Conservation (phyloP, 2,888 invertebrate genomes). For the Parasteatoda lunata region DNA sequence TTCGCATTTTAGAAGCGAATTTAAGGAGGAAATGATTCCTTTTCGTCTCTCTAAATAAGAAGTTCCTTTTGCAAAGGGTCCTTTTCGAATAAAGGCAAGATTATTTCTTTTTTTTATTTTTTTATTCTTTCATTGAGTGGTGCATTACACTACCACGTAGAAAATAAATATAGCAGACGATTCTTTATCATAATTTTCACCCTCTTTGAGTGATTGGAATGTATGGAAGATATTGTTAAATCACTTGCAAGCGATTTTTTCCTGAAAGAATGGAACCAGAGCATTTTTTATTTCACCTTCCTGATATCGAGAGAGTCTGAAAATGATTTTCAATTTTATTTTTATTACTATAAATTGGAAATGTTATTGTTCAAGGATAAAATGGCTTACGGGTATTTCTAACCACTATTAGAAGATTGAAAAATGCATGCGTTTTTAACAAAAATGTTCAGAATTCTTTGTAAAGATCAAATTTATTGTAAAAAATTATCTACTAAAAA, state of each 20-base stretch:
- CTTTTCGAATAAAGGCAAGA: background rate
- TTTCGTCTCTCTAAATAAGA: slow-evolving; percentile 26
- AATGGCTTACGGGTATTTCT: no score
- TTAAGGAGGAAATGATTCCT: slow-evolving; percentile 57
- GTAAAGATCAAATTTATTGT: no score
- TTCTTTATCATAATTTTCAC: background rate
- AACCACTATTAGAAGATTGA: no score
- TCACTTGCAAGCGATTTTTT: background rate
- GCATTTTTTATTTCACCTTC: background rate
- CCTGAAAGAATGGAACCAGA: no score
- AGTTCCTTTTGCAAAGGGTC: background rate
- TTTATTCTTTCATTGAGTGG: background rate
- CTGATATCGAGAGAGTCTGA: background rate
- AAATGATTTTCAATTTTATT: background rate
- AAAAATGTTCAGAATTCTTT: no score
- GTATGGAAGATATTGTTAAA: background rate
- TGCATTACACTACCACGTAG: background rate
- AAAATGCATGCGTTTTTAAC: no score
- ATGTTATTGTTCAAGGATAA: no score
- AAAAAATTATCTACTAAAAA: no score
- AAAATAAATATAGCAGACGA: background rate
- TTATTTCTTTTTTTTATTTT: background rate
- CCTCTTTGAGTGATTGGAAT: background rate
- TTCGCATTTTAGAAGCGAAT: slow-evolving; percentile 46
- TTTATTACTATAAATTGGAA: no score